Conservation (phyloP, 2,113 vertebrate genomes). For the Meles meles region DNA sequence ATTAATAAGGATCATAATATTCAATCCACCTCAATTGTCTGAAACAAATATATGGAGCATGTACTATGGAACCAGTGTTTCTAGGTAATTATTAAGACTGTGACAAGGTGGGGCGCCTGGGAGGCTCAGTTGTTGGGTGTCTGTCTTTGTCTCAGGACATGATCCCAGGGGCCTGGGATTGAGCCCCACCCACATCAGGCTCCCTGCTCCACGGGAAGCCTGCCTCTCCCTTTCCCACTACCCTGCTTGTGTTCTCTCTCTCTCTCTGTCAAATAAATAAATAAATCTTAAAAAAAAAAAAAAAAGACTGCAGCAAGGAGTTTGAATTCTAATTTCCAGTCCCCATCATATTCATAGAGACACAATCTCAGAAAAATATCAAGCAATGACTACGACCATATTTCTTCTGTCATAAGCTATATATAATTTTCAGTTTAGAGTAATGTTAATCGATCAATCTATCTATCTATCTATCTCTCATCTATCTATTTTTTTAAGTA, state of each 20-base stretch:
- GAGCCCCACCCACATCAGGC: too few relatives aligned
- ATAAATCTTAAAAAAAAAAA: too few relatives aligned
- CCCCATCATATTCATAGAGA: background rate
- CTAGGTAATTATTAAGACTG: background rate
- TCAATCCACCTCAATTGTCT: background rate
- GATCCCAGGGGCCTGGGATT: too few relatives aligned
- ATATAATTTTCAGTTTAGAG: background rate
- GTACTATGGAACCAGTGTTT: background rate
- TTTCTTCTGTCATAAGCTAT: background rate
- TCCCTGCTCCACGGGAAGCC: too few relatives aligned
- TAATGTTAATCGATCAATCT: background rate
- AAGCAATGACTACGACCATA: background rate
- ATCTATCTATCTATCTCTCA: background rate
- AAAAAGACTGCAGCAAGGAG: background rate
- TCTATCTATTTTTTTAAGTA: background rate
- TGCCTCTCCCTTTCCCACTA: too few relatives aligned
- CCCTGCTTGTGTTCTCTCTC: too few relatives aligned
- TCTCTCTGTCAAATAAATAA: too few relatives aligned
- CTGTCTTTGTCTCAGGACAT: too few relatives aligned
- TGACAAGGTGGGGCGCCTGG: background rate
- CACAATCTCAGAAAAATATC: background rate
- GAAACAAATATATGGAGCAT: background rate
- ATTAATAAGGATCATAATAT: background rate
- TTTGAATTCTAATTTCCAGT: background rate
- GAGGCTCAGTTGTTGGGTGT: too few relatives aligned